These are phyloP conservation scores for Noctua fimbriata DNA, from an alignment of 2,888 invertebrate genomes.

Conservation along the genomic window DNA sequence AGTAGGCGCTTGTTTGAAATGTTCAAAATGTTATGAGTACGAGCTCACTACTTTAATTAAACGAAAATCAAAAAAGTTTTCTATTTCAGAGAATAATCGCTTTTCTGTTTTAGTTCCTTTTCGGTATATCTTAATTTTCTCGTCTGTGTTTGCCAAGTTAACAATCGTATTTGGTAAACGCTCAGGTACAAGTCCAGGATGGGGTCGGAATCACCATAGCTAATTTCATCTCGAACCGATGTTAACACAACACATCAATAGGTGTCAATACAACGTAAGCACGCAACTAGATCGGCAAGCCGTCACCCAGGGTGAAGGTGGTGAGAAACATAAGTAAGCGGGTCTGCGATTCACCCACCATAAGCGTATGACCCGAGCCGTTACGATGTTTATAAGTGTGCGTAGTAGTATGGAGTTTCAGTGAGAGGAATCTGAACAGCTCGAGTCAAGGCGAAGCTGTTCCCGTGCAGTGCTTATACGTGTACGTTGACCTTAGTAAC, in stretches of 20 bases:
- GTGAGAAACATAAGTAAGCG: neutral
- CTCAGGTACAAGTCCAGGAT: neutral
- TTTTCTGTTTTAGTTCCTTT: constrained; percentile 13
- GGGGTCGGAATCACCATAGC: neutral
- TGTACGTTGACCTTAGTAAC: neutral
- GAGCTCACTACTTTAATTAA: constrained; percentile 11
- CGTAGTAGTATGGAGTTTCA: neutral
- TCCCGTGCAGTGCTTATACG: neutral
- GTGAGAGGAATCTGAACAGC: neutral
- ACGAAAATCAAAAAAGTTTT: constrained; percentile 4
- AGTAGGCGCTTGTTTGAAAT: constrained; percentile 38
- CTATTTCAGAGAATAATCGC: neutral
- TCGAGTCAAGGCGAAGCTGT: neutral
- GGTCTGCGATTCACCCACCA: neutral
- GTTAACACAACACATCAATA: neutral
- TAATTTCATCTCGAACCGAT: neutral
- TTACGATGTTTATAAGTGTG: neutral
- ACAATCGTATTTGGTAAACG: constrained; percentile 1
- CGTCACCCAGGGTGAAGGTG: neutral
- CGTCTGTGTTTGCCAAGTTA: neutral
- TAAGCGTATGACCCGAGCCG: neutral
- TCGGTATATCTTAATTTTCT: constrained; percentile 9
- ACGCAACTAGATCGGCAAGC: neutral
- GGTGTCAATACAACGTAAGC: neutral
- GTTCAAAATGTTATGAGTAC: constrained; percentile 12